Conservation (phyloP, 2,113 vertebrate species). For the Myotis yumanensis region DNA sequence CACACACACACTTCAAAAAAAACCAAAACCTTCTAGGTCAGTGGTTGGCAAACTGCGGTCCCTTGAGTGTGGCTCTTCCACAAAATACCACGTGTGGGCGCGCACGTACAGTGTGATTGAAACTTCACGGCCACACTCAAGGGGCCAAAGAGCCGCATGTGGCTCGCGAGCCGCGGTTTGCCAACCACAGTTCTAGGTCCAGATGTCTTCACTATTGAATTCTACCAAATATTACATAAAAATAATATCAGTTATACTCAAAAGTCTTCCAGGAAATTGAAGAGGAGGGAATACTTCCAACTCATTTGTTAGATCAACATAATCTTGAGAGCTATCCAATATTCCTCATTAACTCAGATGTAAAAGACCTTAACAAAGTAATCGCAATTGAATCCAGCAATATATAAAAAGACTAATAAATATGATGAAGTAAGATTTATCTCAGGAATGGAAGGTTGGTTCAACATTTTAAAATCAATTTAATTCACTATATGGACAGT, state of each 20-base stretch:
- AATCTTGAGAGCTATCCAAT: not conserved
- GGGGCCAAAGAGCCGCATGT: too few species aligned
- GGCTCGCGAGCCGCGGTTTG: too few species aligned
- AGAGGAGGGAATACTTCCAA: not conserved
- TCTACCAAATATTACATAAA: not conserved
- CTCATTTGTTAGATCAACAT: not conserved
- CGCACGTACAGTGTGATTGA: too few species aligned
- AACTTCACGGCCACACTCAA: too few species aligned
- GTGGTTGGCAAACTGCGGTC: too few species aligned
- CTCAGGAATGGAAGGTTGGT: not conserved
- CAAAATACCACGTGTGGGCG: too few species aligned
- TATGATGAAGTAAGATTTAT: not conserved
- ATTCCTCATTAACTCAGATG: not conserved
- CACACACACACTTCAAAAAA: not conserved
- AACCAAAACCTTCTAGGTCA: not conserved
- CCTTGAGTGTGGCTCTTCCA: too few species aligned
- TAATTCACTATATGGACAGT: not conserved
- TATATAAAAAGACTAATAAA: not conserved
- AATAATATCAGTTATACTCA: not conserved
- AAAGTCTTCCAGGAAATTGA: not conserved
- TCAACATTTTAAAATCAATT: not conserved
- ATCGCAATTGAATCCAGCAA: slow-evolving; percentile 1
- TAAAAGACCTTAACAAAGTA: slow-evolving; percentile 12
- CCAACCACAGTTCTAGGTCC: not conserved
- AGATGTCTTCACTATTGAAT: not conserved